Base-by-base conservation (phyloP, 64 coral and sea anemone species). In the Anthopleura sola region DNA sequence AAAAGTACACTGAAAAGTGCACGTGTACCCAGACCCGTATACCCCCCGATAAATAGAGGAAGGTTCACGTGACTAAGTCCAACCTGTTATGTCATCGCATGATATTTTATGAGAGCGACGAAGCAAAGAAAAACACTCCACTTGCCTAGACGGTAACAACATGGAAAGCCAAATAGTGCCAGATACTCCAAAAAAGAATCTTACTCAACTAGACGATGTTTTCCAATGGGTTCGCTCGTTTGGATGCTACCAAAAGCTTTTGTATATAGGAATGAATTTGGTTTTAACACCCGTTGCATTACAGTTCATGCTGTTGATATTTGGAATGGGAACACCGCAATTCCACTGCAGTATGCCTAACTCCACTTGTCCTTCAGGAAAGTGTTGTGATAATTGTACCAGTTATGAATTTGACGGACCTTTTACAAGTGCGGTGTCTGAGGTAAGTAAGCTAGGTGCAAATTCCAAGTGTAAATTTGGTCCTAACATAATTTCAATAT, bases 361-460 rank as follows among this genome's bases (percentile, higher is more conserved):
- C 46, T 71, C 58, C 26, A 71, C 55, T 12, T 87, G 83, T 21
- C 58, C 81, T 19, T 38, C 24, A 3, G 91, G 78, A 46, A 88
- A 90, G 26, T 95, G 93, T 49, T 91, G 84, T 68, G 51, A 54
- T 17, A 81, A 88, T 36, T 95, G 93, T 23, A 91, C 88, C 1
- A n/a, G 37, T 7, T 95, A 95, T 37, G 77, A 36, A 26, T 95
- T 88, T 69, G 93, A 95, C 49, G 93, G 93, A 1, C 89, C 93
- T 14, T 95, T 95, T 56, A 82, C 86, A 1, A 95, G 93, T 46
- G 83, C 46, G 28, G 89, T 95, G 4, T 85, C 81, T 18, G 93
- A 95, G 93, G 93, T 95, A 85, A 39, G 74, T 75, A 76, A 11
- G 0, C 1, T 62, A n/a, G 19, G 19, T 24, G 13, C 58, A 9